A percentile compares a stretch with the other conserved stretches of the same genome.
Conservation (phyloP, 2,113 vertebrate species). For the Antechinus stuartii region DNA sequence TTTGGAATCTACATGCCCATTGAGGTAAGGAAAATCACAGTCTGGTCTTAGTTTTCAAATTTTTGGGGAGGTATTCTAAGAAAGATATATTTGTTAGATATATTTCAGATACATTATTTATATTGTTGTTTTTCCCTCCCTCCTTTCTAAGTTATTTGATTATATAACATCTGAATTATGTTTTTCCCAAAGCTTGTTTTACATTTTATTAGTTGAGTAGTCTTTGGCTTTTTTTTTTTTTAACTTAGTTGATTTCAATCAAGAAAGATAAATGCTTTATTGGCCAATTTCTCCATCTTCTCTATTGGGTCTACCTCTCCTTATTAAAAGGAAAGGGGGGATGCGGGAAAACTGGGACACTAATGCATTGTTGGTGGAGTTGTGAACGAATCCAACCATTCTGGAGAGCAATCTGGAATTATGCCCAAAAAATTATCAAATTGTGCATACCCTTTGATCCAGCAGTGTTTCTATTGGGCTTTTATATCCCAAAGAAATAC, state of each 20-base stretch:
- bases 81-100: constrained; percentile 1
- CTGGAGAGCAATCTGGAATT: no score
- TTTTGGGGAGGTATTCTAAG: constrained; percentile 40
- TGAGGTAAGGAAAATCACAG: background rate
- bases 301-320: background rate
- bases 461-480: no score
- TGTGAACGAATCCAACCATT: no score
- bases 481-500: no score
- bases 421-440: no score
- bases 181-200: constrained; percentile 20
- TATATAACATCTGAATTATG: constrained; percentile 41
- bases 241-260: background rate
- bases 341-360: no score
- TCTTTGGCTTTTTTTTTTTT: background rate
- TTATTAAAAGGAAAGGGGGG: background rate
- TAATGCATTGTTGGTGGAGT: no score
- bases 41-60: background rate
- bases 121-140: constrained; percentile 8
- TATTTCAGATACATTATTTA: background rate
- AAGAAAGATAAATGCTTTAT: background rate
- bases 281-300: background rate
- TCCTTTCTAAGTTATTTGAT: constrained; percentile 32
- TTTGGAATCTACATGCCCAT: constrained; percentile 20
- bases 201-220: constrained; percentile 14
- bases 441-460: no score